A percentile compares a stretch with the other conserved stretches of the same genome.
Conservation (phyloP, 2,888 invertebrate genomes). For the Lamproptera curius region DNA sequence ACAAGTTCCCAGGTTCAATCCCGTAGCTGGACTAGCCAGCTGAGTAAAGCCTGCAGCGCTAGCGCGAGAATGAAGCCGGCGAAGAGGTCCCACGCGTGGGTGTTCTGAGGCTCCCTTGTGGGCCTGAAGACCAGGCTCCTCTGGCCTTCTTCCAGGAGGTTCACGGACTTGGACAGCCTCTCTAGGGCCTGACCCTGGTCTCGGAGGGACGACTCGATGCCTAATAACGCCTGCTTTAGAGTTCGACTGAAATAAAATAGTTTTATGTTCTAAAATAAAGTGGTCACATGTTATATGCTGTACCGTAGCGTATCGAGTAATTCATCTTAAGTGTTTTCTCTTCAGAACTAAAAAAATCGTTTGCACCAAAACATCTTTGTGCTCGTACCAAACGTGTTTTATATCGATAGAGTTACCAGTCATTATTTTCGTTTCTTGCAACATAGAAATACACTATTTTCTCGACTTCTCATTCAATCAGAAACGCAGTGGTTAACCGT, state of each 20-base stretch:
- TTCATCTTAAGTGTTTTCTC: too few relatives aligned
- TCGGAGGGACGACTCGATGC: conserved; percentile 69
- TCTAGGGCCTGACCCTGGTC: conserved; percentile 71
- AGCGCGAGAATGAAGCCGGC: conserved; percentile 60
- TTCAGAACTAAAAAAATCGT: too few relatives aligned
- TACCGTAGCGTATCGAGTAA: too few relatives aligned
- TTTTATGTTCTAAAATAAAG: neutral
- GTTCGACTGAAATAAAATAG: neutral
- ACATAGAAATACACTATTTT: too few relatives aligned
- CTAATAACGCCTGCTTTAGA: conserved; percentile 62
- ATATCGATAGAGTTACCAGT: too few relatives aligned
- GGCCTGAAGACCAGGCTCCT: conserved; percentile 32
- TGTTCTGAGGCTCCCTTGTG: conserved; percentile 34
- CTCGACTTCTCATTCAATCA: too few relatives aligned
- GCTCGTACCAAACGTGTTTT: too few relatives aligned
- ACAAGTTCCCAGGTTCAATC: too few relatives aligned
- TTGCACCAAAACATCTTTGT: too few relatives aligned
- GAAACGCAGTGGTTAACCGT: too few relatives aligned
- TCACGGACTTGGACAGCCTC: conserved; percentile 47
- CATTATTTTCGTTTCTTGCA: too few relatives aligned
- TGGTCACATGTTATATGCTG: too few relatives aligned
- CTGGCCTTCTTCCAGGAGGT: conserved; percentile 41
- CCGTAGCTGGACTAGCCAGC: conserved; percentile 36
- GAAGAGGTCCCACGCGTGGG: conserved; percentile 60
- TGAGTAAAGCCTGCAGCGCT: conserved; percentile 56